Evolutionary conservation across 2,888 invertebrate species (phyloP).

Genomic region (Amphimallon solstitiale): DNA sequence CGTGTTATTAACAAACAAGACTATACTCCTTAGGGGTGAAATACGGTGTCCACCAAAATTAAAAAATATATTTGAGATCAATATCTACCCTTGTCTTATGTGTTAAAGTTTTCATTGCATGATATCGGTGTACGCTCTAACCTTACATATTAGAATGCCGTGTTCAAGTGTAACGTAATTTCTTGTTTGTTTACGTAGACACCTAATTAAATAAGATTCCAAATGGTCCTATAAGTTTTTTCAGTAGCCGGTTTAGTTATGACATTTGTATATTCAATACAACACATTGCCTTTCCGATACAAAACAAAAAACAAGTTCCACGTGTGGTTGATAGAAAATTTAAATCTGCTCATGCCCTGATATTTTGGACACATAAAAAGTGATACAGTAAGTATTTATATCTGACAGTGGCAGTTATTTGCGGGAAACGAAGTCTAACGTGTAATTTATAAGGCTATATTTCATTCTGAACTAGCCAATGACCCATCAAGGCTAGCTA

Average conservation of each 20-base stretch:
- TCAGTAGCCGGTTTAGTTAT: no score
- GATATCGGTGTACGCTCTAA: slow-evolving; percentile 6
- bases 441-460: slow-evolving; percentile 3
- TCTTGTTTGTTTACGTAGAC: background rate
- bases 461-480: slow-evolving; percentile 37
- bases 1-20: slow-evolving; percentile 1
- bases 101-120: background rate
- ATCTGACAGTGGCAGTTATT: background rate
- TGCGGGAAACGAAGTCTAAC: background rate
- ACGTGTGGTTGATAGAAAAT: no score
- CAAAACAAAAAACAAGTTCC: no score
- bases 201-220: no score
- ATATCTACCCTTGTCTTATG: background rate
- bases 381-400: no score
- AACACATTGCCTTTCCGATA: no score
- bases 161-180: background rate
- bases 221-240: no score
- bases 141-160: background rate
- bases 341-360: no score
- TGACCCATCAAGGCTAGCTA: slow-evolving; percentile 50
- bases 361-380: no score
- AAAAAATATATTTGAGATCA: background rate
- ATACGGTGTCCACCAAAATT: background rate
- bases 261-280: no score
- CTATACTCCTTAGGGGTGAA: background rate